Base-by-base conservation (phyloP, 2,888 invertebrate species). In the Chromoteleia sp. region DNA sequence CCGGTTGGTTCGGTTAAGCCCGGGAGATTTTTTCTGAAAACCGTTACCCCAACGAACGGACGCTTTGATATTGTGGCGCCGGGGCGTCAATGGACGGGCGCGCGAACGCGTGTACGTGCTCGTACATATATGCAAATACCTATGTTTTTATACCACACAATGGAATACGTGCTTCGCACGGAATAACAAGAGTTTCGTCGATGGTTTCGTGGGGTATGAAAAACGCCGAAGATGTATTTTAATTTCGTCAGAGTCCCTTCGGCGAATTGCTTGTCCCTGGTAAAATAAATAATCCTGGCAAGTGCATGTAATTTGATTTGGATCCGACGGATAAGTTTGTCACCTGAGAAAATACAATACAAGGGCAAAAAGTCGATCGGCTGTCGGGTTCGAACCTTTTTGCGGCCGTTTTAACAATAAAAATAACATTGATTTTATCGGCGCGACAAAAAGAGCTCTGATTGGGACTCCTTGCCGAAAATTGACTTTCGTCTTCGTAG, bases 111-210 rank as follows among this genome's bases (percentile, higher is more conserved):
- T n/a, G n/a, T n/a, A n/a, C n/a, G 7, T 33, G 33, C 33, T 7
- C n/a, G n/a, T n/a, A n/a, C n/a, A 10, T 33, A 33, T 10, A 39
- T 14, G 15, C 29, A 41, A 29, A 15, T n/a, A n/a, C 33, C 39
- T 29, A 25, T 45, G 54, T 61, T 70, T 76, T 76, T 39, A 45
- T 36, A 59, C 61, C 45, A 70, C 68, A 61, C 68, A 61, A 76
- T 63, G 39, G 56, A 54, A 61, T 61, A 33, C 43, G 67, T 29
- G 15, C n/a, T 63, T 45, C 29, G 12, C 19, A 4, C 39, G 39
- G 14, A 45, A 59, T 45, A 54, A 54, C 17, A 29, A 33, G 33
- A 0, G 33, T 50, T 39, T 41, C 48, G 25, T 54, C 65, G n/a
- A n/a, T n/a, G 39, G 8, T 56, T 43, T 30, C 36, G 41, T 21